Conservation (phyloP, 1,140 invertebrate genomes). For the Neodiprion pinetum region DNA sequence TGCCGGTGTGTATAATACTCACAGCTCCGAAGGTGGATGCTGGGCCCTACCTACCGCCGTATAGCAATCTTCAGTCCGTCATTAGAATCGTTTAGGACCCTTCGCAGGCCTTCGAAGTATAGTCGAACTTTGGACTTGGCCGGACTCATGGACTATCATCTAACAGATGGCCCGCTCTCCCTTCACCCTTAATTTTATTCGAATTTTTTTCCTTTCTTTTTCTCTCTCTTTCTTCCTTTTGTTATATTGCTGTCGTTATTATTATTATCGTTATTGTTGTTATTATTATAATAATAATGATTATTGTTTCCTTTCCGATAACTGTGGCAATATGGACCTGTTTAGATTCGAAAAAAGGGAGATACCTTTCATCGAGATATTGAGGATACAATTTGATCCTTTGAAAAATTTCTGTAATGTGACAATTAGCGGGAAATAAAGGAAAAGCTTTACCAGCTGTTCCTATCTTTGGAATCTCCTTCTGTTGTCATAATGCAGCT, state of each 20-base stretch:
- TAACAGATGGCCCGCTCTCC: not conserved
- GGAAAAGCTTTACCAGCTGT: too few species aligned
- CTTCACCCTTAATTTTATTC: not conserved
- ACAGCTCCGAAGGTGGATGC: too few species aligned
- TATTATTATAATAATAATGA: not conserved
- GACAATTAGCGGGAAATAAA: too few species aligned
- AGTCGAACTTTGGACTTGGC: not conserved
- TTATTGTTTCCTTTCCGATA: slow-evolving; percentile 19
- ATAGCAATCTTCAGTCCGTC: not conserved
- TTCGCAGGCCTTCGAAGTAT: not conserved
- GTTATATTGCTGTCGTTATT: not conserved
- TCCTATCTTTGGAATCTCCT: too few species aligned
- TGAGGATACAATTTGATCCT: too few species aligned
- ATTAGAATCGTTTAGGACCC: slow-evolving; percentile 7
- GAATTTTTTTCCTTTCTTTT: too few species aligned
- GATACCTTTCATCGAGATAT: too few species aligned
- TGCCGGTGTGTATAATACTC: too few species aligned
- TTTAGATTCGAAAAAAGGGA: slow-evolving; percentile 20
- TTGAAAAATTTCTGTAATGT: too few species aligned
- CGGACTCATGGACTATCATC: slow-evolving; percentile 1
- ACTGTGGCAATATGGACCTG: slow-evolving; percentile 32
- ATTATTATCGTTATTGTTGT: not conserved
- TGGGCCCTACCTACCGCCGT: not conserved
- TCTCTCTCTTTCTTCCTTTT: not conserved
- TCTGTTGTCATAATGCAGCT: too few species aligned